Percentiles rank a stretch among this genome's conserved stretches.
phyloP scores from a whole-genome alignment of 2,797 vertebrate genomes.

The Smutsia gigantea region DNA sequence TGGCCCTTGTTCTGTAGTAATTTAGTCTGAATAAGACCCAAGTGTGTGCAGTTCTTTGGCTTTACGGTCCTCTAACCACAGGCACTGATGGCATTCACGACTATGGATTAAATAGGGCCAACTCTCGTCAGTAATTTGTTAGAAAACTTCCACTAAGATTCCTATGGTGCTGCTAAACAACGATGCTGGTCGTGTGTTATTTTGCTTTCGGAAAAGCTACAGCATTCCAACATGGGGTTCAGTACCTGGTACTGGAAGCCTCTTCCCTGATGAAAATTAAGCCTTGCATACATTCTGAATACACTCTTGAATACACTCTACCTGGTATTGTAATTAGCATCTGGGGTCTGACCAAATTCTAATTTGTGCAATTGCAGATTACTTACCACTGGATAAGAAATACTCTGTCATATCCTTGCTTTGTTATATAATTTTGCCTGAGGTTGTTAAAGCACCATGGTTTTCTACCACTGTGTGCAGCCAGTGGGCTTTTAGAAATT shows the following conservation, averaged over 20 bases:
- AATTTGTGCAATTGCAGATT: slow-evolving; percentile 61
- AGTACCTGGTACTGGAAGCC: slow-evolving; percentile 31
- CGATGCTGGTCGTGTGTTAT: slow-evolving; percentile 59
- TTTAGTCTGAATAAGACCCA: slow-evolving; percentile 75
- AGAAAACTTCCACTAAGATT: slow-evolving; percentile 66
- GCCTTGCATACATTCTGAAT: slow-evolving; percentile 12
- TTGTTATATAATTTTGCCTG: slow-evolving; percentile 61
- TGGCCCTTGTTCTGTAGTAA: slow-evolving; percentile 66
- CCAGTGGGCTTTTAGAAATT: slow-evolving; percentile 63
- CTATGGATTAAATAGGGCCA: slow-evolving; percentile 78
- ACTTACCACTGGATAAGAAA: slow-evolving; percentile 64
- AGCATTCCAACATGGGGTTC: slow-evolving; percentile 9
- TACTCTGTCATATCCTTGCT: slow-evolving; percentile 20
- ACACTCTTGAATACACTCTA: slow-evolving; percentile 10
- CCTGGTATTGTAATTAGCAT: slow-evolving; percentile 66
- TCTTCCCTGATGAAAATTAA: slow-evolving; percentile 65
- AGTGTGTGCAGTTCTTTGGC: slow-evolving; percentile 75
- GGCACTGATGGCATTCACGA: slow-evolving; percentile 67
- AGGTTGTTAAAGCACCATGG: slow-evolving; percentile 56
- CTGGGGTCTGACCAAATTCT: slow-evolving; percentile 62
- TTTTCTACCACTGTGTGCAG: slow-evolving; percentile 34
- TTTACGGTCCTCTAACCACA: slow-evolving; percentile 66
- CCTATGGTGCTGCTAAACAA: slow-evolving; percentile 67
- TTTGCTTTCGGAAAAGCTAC: slow-evolving; percentile 68
- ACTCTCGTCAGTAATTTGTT: slow-evolving; percentile 68